These are phyloP conservation scores for Pocillopora meandrina DNA, from an alignment of 92 coral and sea anemone genomes.

Conservation along the genomic window DNA sequence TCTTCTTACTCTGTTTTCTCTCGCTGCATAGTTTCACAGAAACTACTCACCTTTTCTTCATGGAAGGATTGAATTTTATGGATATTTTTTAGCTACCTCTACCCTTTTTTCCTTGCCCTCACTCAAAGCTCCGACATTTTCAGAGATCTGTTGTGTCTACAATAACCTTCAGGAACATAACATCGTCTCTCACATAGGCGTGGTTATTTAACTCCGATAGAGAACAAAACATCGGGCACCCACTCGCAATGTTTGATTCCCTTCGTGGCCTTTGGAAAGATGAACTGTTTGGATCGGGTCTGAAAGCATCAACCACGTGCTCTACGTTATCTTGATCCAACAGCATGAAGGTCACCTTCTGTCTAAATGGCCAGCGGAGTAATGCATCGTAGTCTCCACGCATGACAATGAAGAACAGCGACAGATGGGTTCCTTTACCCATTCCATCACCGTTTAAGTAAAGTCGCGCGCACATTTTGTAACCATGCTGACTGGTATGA, in stretches of 20 bases:
- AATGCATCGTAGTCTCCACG: conserved; percentile 74
- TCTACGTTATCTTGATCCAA: conserved; percentile 80
- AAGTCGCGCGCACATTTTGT: conserved; percentile 72
- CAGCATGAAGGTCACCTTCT: conserved; percentile 75
- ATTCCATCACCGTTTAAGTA: conserved; percentile 70
- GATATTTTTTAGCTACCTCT: neutral
- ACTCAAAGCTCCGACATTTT: neutral
- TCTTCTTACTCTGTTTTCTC: too few species aligned
- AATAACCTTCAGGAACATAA: conserved; percentile 72
- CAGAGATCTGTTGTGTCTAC: conserved; percentile 19
- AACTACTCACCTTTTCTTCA: too few species aligned
- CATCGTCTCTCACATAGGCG: conserved; percentile 77
- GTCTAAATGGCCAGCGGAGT: conserved; percentile 90
- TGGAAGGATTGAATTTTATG: too few species aligned
- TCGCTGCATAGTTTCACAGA: too few species aligned
- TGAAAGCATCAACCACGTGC: conserved; percentile 87
- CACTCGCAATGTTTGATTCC: conserved; percentile 87
- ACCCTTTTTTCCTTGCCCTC: neutral
- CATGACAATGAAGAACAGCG: conserved; percentile 68
- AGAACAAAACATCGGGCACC: conserved; percentile 81
- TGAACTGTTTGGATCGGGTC: conserved; percentile 91
- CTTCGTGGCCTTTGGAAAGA: conserved; percentile 83
- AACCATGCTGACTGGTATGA: conserved; percentile 65
- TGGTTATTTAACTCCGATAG: conserved; percentile 72
- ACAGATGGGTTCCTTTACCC: conserved; percentile 58